A percentile compares a stretch with the other conserved stretches of the same genome.
phyloP scores from a whole-genome alignment of 2,797 vertebrate genomes.

The Muscicapa comitata region DNA sequence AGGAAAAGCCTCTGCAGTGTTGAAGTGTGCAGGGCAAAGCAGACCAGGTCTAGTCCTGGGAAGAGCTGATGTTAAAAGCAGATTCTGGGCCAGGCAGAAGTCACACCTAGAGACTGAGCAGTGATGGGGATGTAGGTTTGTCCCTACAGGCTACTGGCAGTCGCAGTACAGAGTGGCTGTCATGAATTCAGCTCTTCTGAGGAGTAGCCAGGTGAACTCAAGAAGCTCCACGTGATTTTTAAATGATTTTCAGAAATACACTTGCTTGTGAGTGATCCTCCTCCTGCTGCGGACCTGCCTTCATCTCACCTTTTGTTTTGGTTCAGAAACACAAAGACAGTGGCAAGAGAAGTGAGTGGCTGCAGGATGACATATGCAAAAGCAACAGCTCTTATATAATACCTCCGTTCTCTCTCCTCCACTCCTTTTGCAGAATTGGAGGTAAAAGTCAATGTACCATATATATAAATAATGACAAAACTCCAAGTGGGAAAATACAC shows the following conservation, averaged over 20 bases:
- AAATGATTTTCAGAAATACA: not conserved
- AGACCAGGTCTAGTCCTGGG: not conserved
- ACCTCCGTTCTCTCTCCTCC: not conserved
- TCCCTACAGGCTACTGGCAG: fast-evolving
- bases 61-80: not conserved
- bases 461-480: not conserved
- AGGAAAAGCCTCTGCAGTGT: not conserved
- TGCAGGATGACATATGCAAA: not conserved
- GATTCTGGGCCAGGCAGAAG: not conserved
- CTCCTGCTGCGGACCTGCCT: not conserved
- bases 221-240: not conserved
- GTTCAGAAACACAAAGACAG: not conserved
- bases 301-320: not conserved
- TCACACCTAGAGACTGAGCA: not conserved
- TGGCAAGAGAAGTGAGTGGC: not conserved
- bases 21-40: not conserved
- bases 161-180: fast-evolving
- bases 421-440: not conserved
- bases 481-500: not conserved
- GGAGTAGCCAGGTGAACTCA: not conserved
- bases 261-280: not conserved
- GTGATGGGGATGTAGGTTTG: not conserved
- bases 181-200: not conserved
- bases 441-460: not conserved
- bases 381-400: not conserved